Evolutionary conservation across 2,888 invertebrate species (phyloP), one percentile per base, ranked within the genome.

Genomic region (Leucophenga maculata): DNA sequence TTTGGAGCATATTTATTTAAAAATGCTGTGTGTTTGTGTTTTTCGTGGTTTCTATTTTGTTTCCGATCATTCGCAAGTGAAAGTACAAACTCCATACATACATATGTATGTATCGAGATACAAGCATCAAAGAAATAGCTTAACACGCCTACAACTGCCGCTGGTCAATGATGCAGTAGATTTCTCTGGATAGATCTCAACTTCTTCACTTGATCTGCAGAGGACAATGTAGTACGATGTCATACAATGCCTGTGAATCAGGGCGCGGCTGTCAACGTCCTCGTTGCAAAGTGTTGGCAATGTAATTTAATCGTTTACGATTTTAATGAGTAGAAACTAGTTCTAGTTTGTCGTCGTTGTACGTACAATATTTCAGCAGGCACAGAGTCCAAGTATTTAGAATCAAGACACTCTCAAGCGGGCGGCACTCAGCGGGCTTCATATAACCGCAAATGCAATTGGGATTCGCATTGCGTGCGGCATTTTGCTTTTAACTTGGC

Each of bases 11-110:
- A 82, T 76, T 73, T 74, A 54, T 60, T 46, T 32, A 11, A 20
- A 46, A 66, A 54, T 72, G 69, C 69, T 57, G 22, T n/a, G 14
- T n/a, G 54, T 54, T 20, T 59, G 26, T 59, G n/a, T 46, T 52
- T 65, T 52, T 65, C 54, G 68, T 70, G 73, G 68, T 77, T 78
- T 81, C 82, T 80, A 82, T 83, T 83, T 81, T 82, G 82, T 69
- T 82, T 82, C 80, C 57, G 57, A 50, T 60, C 68, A 75, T 81
- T 79, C 81, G 84, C 67, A 69, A 81, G 81, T 82, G 84, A 81
- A 81, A 81, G 81, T 81, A 71, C 14, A 46, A 4, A 46, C 46
- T n/a, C n/a, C n/a, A n/a, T n/a, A n/a, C n/a, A n/a, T n/a, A n/a
- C n/a, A n/a, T n/a, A n/a, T 46, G n/a, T 14, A 46, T n/a, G 46